phyloP scores from a whole-genome alignment of 1,140 invertebrate genomes.

The Phymastichus coffea region DNA sequence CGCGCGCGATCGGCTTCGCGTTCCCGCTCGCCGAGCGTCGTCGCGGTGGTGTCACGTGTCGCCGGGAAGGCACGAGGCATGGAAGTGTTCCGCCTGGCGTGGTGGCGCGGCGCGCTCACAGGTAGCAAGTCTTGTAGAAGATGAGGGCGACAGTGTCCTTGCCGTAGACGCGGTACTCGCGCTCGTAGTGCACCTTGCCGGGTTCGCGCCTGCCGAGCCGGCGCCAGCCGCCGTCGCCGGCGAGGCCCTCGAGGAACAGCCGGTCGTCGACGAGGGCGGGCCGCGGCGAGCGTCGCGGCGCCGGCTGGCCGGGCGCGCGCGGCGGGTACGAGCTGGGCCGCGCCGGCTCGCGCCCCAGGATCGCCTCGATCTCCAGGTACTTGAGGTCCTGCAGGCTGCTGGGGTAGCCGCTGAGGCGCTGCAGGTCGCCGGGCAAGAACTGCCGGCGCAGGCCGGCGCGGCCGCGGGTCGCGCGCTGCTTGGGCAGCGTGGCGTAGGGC shows the following conservation, averaged over 20 bases:
- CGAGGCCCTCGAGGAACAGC: conserved; percentile 13
- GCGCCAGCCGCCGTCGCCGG: background rate
- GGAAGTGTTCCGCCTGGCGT: conserved; percentile 46
- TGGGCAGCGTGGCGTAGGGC: conserved; percentile 20
- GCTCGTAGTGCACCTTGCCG: conserved; percentile 52
- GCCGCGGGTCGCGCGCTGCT: background rate
- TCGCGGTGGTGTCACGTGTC: conserved; percentile 40
- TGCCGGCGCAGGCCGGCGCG: conserved; percentile 37
- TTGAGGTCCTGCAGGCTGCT: conserved; percentile 49
- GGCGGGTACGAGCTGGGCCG: conserved; percentile 25
- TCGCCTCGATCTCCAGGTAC: conserved; percentile 45
- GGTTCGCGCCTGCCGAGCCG: conserved; percentile 41
- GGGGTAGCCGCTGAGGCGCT: conserved; percentile 39
- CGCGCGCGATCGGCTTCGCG: background rate
- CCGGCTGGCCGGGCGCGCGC: conserved; percentile 18
- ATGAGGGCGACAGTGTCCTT: conserved; percentile 54
- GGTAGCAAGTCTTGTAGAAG: conserved; percentile 56
- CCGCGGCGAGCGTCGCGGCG: conserved; percentile 32
- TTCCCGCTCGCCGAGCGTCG: too few relatives aligned
- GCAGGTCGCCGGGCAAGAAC: conserved; percentile 32
- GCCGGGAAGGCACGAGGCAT: conserved; percentile 48
- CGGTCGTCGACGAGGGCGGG: conserved; percentile 14
- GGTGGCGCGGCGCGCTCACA: too few relatives aligned
- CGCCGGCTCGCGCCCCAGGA: conserved; percentile 38
- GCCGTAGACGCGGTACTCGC: conserved; percentile 54